phyloP scores from a whole-genome alignment of 2,888 invertebrate genomes.

The Drosophila meridiana region DNA sequence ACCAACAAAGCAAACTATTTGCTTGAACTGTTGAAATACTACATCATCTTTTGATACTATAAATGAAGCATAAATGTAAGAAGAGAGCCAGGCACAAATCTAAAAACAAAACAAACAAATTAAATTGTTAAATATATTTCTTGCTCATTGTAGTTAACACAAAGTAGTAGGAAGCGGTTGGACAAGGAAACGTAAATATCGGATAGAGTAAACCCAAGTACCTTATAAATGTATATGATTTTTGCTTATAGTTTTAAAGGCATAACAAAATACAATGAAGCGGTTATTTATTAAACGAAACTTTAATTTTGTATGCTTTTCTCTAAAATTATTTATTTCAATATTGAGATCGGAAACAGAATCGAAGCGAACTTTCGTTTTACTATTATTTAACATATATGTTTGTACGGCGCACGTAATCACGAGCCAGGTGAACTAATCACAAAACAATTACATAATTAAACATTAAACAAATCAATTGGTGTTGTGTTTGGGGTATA shows the following conservation, averaged over 20 bases:
- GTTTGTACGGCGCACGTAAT: constrained; percentile 14
- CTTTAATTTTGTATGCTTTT: constrained; percentile 39
- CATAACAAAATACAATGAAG: constrained; percentile 48
- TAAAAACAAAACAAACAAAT: constrained; percentile 34
- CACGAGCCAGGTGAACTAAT: constrained; percentile 5
- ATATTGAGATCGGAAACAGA: constrained; percentile 24
- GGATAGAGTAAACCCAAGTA: constrained; percentile 75
- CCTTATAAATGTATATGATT: constrained; percentile 77
- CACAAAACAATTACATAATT: constrained; percentile 13
- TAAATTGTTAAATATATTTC: constrained; percentile 61
- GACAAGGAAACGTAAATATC: constrained; percentile 47
- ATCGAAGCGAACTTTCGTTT: constrained; percentile 27
- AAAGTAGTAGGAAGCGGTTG: constrained; percentile 36
- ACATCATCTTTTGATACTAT: constrained; percentile 60
- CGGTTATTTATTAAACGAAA: constrained; percentile 58
- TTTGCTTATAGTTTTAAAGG: constrained; percentile 60
- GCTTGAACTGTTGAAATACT: constrained; percentile 41
- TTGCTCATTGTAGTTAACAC: constrained; percentile 70
- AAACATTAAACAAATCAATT: constrained; percentile 22
- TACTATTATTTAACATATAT: constrained; percentile 32
- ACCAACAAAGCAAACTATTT: constrained; percentile 40
- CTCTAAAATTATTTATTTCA: constrained; percentile 46
- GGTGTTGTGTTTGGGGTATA: constrained; percentile 33
- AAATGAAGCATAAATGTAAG: constrained; percentile 52
- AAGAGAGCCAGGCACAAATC: constrained; percentile 67